These are phyloP conservation scores for Paramuricea clavata DNA, from an alignment of 92 coral and sea anemone genomes.

Conservation along the genomic window DNA sequence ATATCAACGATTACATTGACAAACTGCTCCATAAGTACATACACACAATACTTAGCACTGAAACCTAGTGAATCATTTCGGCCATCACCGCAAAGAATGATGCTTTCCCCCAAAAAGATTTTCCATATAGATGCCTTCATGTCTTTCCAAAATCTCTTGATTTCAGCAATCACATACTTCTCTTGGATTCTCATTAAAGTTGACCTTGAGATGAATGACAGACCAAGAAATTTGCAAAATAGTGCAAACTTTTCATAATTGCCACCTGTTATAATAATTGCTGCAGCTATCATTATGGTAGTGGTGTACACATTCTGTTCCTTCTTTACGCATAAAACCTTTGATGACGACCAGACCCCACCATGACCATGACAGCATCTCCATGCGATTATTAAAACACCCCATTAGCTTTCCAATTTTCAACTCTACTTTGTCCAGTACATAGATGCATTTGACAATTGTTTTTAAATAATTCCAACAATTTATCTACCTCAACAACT, in stretches of 20 bases:
- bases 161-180: constrained; percentile 38
- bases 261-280: constrained; percentile 60
- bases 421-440: not conserved
- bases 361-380: constrained; percentile 51
- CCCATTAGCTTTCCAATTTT: constrained; percentile 35
- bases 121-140: constrained; percentile 44
- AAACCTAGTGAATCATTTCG: constrained; percentile 58
- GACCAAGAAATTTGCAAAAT: constrained; percentile 39
- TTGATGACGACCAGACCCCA: constrained; percentile 54
- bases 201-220: constrained; percentile 37
- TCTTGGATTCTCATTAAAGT: constrained; percentile 52
- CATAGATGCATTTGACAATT: constrained; percentile 39
- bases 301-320: constrained; percentile 47
- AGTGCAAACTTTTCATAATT: constrained; percentile 47
- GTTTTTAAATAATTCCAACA: constrained; percentile 21
- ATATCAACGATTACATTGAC: constrained; percentile 55
- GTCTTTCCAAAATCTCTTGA: constrained; percentile 45
- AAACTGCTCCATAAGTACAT: constrained; percentile 62
- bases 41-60: constrained; percentile 72
- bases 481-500: constrained; percentile 38
- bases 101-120: not conserved
- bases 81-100: constrained; percentile 58
- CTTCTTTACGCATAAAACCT: constrained; percentile 35
- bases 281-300: constrained; percentile 57
- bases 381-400: constrained; percentile 44